Conservation (phyloP, 2,888 invertebrate species). For the Acholoe squamosa region DNA sequence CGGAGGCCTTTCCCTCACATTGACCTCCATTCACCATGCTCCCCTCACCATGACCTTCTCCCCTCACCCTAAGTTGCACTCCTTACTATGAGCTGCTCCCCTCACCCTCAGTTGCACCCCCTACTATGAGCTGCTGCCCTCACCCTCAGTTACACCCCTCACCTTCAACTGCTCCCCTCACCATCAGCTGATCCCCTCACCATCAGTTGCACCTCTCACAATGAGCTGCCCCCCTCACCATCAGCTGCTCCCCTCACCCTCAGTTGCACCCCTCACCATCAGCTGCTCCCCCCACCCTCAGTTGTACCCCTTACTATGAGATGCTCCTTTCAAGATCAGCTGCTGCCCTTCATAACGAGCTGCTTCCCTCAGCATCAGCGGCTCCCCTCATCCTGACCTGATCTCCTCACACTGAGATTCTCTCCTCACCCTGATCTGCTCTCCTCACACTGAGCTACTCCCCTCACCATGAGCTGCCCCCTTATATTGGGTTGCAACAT, state of each 20-base stretch:
- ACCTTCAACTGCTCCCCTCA: slow-evolving; percentile 27
- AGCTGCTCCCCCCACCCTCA: slow-evolving; percentile 30
- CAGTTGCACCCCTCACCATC: background rate
- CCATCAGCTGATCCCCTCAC: slow-evolving; percentile 20
- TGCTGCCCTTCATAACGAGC: too few relatives aligned
- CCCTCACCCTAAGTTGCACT: slow-evolving; percentile 34
- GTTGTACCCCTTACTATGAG: background rate
- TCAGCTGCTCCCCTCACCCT: too few relatives aligned
- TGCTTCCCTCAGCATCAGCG: background rate
- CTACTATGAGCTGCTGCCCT: too few relatives aligned
- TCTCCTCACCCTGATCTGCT: background rate
- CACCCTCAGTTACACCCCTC: background rate
- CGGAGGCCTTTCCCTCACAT: background rate
- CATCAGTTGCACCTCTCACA: background rate
- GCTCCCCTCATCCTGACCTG: slow-evolving; percentile 19
- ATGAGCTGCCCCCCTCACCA: too few relatives aligned
- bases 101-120: too few relatives aligned
- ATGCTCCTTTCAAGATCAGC: background rate
- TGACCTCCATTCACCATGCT: background rate
- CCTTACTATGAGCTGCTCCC: background rate
- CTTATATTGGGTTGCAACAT: too few relatives aligned
- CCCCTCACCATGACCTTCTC: slow-evolving; percentile 39
- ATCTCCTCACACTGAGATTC: slow-evolving; percentile 32
- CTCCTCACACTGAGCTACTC: too few relatives aligned
- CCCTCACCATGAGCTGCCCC: too few relatives aligned